phyloP scores from a whole-genome alignment of 1,140 invertebrate species.

The Diuraphis noxia region DNA sequence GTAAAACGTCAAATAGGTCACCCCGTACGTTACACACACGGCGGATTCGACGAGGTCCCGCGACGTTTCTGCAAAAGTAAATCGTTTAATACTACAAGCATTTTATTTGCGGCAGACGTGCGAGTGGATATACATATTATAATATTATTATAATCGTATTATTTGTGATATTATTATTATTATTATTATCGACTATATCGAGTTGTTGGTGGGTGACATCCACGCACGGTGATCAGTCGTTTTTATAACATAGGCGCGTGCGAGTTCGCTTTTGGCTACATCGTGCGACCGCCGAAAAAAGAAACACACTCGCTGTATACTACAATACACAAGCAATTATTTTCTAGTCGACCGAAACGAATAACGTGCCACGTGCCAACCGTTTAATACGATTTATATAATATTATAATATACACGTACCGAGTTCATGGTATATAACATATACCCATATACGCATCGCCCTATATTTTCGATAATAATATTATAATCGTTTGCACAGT shows the following conservation, averaged over 20 bases:
- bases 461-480: no score
- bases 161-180: background rate
- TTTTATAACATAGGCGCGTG: background rate
- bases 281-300: background rate
- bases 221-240: background rate
- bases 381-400: background rate
- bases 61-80: slow-evolving; percentile 22
- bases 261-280: background rate
- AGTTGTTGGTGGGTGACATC: background rate
- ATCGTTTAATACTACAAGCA: slow-evolving; percentile 48
- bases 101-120: background rate
- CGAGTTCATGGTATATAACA: no score
- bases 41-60: background rate
- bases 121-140: background rate
- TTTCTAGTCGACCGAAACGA: background rate
- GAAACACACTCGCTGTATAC: background rate
- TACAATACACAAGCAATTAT: background rate
- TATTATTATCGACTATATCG: no score
- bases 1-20: background rate
- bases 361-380: background rate
- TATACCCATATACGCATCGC: no score
- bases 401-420: background rate
- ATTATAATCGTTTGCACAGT: no score
- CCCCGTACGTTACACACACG: background rate
- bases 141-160: no score